These are phyloP conservation scores for Caerostris extrusa DNA, from an alignment of 1,140 invertebrate species.

Conservation along the genomic window DNA sequence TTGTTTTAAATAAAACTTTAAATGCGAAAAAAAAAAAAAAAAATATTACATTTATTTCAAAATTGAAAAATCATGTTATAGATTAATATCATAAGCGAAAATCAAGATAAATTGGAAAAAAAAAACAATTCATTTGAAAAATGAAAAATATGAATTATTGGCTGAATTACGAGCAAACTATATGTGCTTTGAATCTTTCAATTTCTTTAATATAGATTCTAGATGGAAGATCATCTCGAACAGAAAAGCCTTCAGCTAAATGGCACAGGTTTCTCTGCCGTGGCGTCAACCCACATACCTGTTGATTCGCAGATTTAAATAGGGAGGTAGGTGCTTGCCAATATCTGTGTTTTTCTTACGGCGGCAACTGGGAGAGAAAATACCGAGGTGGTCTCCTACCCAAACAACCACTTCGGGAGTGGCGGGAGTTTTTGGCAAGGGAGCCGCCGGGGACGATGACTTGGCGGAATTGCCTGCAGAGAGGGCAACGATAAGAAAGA, in stretches of 20 bases:
- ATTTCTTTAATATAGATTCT: too few relatives aligned
- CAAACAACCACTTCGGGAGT: conserved; percentile 61
- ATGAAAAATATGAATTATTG: too few relatives aligned
- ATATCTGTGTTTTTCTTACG: neutral
- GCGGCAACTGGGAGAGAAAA: conserved; percentile 11
- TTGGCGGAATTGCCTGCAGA: neutral
- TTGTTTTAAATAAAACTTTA: too few relatives aligned
- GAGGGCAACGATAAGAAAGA: neutral
- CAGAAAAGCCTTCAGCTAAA: neutral
- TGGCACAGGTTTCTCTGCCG: neutral
- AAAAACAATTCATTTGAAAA: too few relatives aligned
- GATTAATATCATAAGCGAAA: too few relatives aligned
- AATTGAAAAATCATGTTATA: too few relatives aligned
- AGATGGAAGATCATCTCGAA: too few relatives aligned
- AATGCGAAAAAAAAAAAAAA: too few relatives aligned
- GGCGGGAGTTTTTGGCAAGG: conserved; percentile 46
- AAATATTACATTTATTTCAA: too few relatives aligned
- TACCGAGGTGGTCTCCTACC: conserved; percentile 44
- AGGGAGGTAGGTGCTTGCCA: conserved; percentile 4
- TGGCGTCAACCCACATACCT: conserved; percentile 54
- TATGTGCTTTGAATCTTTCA: too few relatives aligned
- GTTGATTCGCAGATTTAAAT: conserved; percentile 56
- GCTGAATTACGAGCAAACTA: too few relatives aligned
- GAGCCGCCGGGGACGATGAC: conserved; percentile 20
- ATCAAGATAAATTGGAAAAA: too few relatives aligned